Percentiles rank a stretch among this genome's conserved stretches.
Conservation (phyloP, 2,797 vertebrate species). For the Periophthalmus magnuspinnatus region DNA sequence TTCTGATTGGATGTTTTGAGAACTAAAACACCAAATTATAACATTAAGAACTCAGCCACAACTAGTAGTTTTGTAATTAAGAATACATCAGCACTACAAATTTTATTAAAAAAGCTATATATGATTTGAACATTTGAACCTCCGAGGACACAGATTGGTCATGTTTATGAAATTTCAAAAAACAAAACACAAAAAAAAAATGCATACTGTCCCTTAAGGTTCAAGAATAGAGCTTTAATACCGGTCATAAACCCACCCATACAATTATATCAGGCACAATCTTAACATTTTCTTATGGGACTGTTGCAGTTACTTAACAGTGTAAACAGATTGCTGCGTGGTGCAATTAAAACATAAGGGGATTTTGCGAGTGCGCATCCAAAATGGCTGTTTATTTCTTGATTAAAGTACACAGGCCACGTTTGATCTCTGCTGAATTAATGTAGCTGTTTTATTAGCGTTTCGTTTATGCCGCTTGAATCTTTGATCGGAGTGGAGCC, state of each 20-base stretch:
- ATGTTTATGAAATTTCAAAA: neutral
- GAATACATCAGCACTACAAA: too few relatives aligned
- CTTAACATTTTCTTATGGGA: neutral
- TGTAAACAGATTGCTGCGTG: neutral
- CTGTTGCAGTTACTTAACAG: neutral
- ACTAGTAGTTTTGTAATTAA: too few relatives aligned
- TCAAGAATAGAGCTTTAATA: neutral
- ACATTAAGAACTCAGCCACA: too few relatives aligned
- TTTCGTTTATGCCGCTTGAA: conserved; percentile 33
- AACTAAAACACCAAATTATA: too few relatives aligned
- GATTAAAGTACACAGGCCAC: neutral
- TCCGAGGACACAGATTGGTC: neutral
- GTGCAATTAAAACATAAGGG: conserved; percentile 5
- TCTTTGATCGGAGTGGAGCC: conserved; percentile 50
- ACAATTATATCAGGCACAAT: neutral
- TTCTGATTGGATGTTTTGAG: too few relatives aligned
- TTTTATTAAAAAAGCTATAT: too few relatives aligned
- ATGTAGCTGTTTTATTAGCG: conserved; percentile 10
- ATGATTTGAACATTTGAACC: too few relatives aligned
- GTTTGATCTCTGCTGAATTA: conserved; percentile 19
- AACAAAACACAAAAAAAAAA: too few relatives aligned
- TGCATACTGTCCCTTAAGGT: neutral
- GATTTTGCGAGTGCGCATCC: neutral
- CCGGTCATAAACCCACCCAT: neutral
- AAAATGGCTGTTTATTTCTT: conserved; percentile 3